phyloP scores from a whole-genome alignment of 2,888 invertebrate genomes.

The Tethea ocularis region DNA sequence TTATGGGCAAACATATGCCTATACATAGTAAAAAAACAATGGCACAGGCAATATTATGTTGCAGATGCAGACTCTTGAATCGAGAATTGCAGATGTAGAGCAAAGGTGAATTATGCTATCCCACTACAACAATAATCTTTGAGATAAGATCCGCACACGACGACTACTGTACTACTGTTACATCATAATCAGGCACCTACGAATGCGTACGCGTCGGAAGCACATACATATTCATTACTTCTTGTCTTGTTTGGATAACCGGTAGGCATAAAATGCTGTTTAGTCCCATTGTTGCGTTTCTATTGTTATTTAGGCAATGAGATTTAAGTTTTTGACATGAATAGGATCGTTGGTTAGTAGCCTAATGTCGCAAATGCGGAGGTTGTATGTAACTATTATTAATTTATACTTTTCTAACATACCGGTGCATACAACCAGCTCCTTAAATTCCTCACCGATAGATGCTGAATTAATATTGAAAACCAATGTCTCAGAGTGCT shows the following conservation, averaged over 20 bases:
- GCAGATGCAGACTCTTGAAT: too few species aligned
- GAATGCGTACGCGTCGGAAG: slow-evolving; percentile 34
- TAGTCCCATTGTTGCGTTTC: slow-evolving; percentile 25
- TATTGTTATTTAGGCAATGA: slow-evolving; percentile 9
- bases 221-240: slow-evolving; percentile 69
- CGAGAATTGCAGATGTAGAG: neutral
- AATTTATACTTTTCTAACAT: too few species aligned
- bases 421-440: too few species aligned
- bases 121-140: slow-evolving; percentile 17
- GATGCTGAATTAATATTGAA: too few species aligned
- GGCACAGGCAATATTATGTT: too few species aligned
- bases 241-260: slow-evolving; percentile 53
- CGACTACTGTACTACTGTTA: slow-evolving; percentile 38
- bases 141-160: slow-evolving; percentile 22
- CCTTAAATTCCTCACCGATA: too few species aligned
- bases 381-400: neutral
- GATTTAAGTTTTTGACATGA: neutral
- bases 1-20: too few species aligned
- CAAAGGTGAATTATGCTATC: too few species aligned
- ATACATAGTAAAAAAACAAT: too few species aligned
- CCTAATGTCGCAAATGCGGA: neutral
- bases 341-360: neutral
- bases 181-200: slow-evolving; percentile 70
- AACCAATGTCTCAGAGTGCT: too few species aligned
- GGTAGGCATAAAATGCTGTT: slow-evolving; percentile 55